Base-by-base conservation (phyloP, 2,888 invertebrate genomes). In the Rhabditoides inermis region DNA sequence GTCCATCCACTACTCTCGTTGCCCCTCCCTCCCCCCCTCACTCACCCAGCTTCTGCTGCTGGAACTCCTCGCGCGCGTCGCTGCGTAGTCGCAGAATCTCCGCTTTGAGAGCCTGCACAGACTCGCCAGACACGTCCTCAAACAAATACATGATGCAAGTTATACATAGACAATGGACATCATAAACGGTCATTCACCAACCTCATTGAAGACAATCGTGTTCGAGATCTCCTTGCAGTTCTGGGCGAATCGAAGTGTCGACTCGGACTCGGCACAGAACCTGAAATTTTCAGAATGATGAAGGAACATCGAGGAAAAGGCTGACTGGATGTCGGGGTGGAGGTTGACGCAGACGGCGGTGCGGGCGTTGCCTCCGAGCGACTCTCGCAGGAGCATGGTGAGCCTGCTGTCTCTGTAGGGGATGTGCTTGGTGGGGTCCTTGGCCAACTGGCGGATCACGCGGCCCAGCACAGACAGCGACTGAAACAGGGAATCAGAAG, bases 301-400 rank as follows among this genome's bases (percentile, higher is more conserved):
- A 40, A 1, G 40, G 22, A 18, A 3, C 25, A 30, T 7, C 5
- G 20, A 15, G 27, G 20, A 5, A 7, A 35, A 23, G 20, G 62
- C 73, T 67, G 66, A 78, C 77, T 68, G 76, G 20, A 70, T 60
- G 28, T 77, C 76, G 18, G 78, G 77, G 64, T 79, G 79, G 7
- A 78, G 69, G 58, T 78, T 79, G 6, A 79, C 79, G 36, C 79
- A 74, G 32, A 79, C 76, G 32, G 73, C 75, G 6, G 79, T 79
- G 53, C 77, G 75, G 3, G 79, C 76, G 62, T 79, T 79, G 12
- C 79, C 79, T 42, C 79, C 79, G 3, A 79, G 65, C 2, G 79
- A 78, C 63, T 79, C 78, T 73, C 77, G 65, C 20, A 79, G 69
- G 7, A 79, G 69, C 48, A 77, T 78, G n/a, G 78, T 79, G 2